Base-by-base conservation (phyloP, 2,113 vertebrate genomes). In the Lagenorhynchus albirostris region DNA sequence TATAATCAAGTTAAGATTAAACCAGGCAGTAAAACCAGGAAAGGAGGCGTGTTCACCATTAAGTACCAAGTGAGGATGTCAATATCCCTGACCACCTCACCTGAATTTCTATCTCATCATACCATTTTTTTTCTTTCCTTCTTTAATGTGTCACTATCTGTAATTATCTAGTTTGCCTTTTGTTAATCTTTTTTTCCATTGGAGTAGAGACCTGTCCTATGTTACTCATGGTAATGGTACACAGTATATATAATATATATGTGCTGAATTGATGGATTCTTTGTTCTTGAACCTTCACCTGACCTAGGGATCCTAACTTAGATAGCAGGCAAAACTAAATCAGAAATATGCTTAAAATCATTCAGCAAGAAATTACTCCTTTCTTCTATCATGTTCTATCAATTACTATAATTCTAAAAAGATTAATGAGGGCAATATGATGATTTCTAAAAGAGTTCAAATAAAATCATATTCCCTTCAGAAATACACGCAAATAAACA, bases 401-500 rank as follows among this genome's bases (percentile, higher is more conserved):
- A 79, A 71, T 41, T 89, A 85, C 80, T 85, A 77, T 47, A 74
- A 83, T 87, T 81, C 68, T 17, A 82, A 89, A 97, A 90, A 17
- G 80, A 70, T 89, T 31, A 68, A 58, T 93, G 17, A 97, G 55
- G 81, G 13, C 6, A 41, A 12, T 83, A 5, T 33, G 41, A 41
- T 76, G 15, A 15, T 11, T 67, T 81, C 17, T 89, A 55, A 81
- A 80, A 71, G 21, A 44, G 11, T 90, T 76, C 14, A 86, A 12
- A 89, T 47, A 86, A 92, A 74, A 6, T 88, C 62, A 74, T 38
- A 62, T 62, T 96, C 73, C 55, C 87, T 81, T 65, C 36, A 83
- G 92, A 96, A 95, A 74, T 81, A 44, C 11, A 81, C 62, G 21
- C 58, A 89, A 50, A 20, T 82, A 73, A 96, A 92, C 41, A 95